Evolutionary conservation across 2,888 invertebrate species (phyloP).

Genomic region (Shargacucullia verbasci): DNA sequence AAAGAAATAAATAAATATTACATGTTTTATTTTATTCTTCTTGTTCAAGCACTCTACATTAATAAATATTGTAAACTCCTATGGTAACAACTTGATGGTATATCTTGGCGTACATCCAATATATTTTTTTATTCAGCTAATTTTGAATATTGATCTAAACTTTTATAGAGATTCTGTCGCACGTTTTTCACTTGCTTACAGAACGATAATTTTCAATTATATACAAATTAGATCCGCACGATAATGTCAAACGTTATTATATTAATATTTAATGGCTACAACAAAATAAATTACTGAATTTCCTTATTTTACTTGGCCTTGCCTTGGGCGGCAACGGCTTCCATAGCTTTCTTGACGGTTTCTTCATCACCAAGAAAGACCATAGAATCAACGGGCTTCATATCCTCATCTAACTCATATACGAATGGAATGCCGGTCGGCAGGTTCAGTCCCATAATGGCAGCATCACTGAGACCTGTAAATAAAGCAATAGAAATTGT

Average conservation of each 20-base stretch:
- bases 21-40: constrained; percentile 30
- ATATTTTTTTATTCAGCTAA: constrained; percentile 19
- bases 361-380: constrained; percentile 94
- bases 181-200: constrained; percentile 10
- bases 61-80: constrained; percentile 25
- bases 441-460: constrained; percentile 93
- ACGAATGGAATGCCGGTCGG: constrained; percentile 95
- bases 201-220: constrained; percentile 10
- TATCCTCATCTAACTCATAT: constrained; percentile 92
- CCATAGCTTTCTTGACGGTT: constrained; percentile 93
- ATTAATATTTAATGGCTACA: constrained; percentile 29
- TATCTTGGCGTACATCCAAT: constrained; percentile 51
- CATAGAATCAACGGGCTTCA: constrained; percentile 92
- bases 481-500: constrained; percentile 10
- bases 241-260: constrained; percentile 23
- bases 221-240: constrained; percentile 13
- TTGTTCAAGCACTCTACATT: constrained; percentile 28
- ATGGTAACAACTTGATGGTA: constrained; percentile 29
- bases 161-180: constrained; percentile 39
- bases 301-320: constrained; percentile 90
- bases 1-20: constrained; percentile 26
- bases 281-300: constrained; percentile 31
- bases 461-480: constrained; percentile 91
- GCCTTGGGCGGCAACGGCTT: constrained; percentile 93
- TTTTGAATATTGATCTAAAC: constrained; percentile 40